A percentile compares a stretch with the other conserved stretches of the same genome.
Evolutionary conservation across 1,140 invertebrate species (phyloP).

Genomic region (Trachymyrmex septentrionalis): DNA sequence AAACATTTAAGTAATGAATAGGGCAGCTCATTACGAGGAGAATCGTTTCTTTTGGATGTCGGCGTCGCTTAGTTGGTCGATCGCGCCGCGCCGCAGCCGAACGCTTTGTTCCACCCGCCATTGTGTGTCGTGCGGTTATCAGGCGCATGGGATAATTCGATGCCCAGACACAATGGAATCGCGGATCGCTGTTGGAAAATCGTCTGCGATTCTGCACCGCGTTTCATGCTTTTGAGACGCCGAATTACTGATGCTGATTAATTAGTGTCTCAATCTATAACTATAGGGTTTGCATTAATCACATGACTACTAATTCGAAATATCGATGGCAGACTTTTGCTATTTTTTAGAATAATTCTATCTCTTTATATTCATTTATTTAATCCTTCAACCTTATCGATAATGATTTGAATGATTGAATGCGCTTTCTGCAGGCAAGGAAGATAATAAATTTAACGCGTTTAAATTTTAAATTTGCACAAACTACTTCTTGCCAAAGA

Average conservation of each 20-base stretch:
- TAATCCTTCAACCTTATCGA: not conserved
- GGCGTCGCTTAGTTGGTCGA: constrained; percentile 50
- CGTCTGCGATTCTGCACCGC: constrained; percentile 53
- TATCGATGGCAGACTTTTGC: too few relatives aligned
- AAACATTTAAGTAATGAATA: constrained; percentile 47
- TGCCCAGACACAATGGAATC: constrained; percentile 58
- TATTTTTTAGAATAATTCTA: not conserved
- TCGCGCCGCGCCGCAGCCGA: constrained; percentile 39
- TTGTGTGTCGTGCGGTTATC: constrained; percentile 61
- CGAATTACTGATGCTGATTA: constrained; percentile 60
- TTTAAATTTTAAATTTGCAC: not conserved
- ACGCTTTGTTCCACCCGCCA: constrained; percentile 58
- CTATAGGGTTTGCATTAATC: too few relatives aligned
- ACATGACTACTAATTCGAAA: too few relatives aligned
- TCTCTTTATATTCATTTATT: not conserved
- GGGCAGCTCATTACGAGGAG: constrained; percentile 42
- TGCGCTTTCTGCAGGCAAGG: not conserved
- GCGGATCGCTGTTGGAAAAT: constrained; percentile 56
- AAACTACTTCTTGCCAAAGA: not conserved
- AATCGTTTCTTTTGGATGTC: constrained; percentile 48
- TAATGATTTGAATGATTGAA: too few relatives aligned
- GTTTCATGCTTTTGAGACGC: constrained; percentile 48
- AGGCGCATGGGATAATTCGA: constrained; percentile 56
- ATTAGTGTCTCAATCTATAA: constrained; percentile 25
- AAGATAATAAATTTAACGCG: not conserved